Percentiles rank a stretch among this genome's conserved stretches.
phyloP scores from a whole-genome alignment of 2,888 invertebrate species.

The Stratiomys singularior region DNA sequence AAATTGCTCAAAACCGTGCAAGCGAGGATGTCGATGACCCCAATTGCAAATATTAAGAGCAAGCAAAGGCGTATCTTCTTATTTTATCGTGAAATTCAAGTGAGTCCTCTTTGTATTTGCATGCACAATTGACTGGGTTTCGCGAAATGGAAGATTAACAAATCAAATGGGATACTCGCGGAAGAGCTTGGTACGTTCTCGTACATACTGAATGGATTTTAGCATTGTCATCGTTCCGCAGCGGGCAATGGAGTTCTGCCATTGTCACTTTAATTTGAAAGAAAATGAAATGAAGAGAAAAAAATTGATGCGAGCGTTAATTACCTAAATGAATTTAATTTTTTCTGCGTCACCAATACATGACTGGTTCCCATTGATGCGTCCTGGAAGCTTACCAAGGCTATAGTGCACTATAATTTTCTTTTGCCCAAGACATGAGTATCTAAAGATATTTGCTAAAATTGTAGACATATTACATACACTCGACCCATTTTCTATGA shows the following conservation, averaged over 20 bases:
- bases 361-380: too few relatives aligned
- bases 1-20: conserved; percentile 19
- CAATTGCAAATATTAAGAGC: background rate
- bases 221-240: background rate
- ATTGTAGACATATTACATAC: too few relatives aligned
- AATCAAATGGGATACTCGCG: background rate
- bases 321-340: too few relatives aligned
- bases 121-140: background rate
- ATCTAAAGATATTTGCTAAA: too few relatives aligned
- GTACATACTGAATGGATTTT: too few relatives aligned
- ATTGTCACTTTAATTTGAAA: background rate
- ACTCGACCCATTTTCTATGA: too few relatives aligned
- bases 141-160: background rate
- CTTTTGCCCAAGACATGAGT: too few relatives aligned
- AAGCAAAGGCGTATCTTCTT: background rate
- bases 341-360: too few relatives aligned
- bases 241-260: background rate
- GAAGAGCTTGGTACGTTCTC: background rate
- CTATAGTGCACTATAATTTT: too few relatives aligned
- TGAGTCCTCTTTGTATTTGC: conserved; percentile 8
- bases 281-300: background rate
- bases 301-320: too few relatives aligned
- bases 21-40: conserved; percentile 14
- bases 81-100: background rate
- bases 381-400: too few relatives aligned